Evolutionary conservation across 2,797 vertebrate species (phyloP).

Genomic region (Acanthiza pusilla): DNA sequence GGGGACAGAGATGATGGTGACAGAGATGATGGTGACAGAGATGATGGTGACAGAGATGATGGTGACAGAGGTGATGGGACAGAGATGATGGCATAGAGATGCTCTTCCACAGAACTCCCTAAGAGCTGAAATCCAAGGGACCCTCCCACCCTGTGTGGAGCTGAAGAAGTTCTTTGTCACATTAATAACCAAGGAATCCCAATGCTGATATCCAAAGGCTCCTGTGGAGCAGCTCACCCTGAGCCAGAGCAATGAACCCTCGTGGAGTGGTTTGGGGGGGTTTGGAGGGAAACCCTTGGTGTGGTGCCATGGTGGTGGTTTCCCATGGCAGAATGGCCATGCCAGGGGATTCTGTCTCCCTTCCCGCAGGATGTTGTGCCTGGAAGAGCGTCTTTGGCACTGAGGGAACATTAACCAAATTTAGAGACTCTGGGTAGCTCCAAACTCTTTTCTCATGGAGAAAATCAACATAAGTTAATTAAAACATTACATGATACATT

Average conservation of each 20-base stretch:
- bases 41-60: background rate
- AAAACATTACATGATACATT: background rate
- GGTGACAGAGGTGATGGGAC: too few relatives aligned
- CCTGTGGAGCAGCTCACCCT: background rate
- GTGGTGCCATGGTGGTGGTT: background rate
- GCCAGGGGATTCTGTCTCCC: background rate
- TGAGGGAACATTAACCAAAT: background rate
- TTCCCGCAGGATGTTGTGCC: background rate
- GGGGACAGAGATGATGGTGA: background rate
- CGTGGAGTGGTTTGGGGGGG: rapidly evolving
- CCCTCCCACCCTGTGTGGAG: background rate
- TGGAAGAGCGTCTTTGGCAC: background rate
- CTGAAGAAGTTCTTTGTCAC: background rate
- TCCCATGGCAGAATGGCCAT: background rate
- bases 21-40: background rate
- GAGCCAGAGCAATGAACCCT: background rate
- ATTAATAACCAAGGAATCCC: background rate
- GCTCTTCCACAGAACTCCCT: background rate
- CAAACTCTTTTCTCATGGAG: background rate
- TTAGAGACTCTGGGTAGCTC: background rate
- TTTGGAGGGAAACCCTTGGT: background rate
- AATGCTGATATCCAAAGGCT: background rate
- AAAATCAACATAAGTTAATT: background rate
- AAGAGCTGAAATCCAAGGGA: background rate
- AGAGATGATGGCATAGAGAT: background rate